Evolutionary conservation across 2,888 invertebrate species (phyloP), one percentile per base, ranked within the genome.

Genomic region (Rosalia funebris): DNA sequence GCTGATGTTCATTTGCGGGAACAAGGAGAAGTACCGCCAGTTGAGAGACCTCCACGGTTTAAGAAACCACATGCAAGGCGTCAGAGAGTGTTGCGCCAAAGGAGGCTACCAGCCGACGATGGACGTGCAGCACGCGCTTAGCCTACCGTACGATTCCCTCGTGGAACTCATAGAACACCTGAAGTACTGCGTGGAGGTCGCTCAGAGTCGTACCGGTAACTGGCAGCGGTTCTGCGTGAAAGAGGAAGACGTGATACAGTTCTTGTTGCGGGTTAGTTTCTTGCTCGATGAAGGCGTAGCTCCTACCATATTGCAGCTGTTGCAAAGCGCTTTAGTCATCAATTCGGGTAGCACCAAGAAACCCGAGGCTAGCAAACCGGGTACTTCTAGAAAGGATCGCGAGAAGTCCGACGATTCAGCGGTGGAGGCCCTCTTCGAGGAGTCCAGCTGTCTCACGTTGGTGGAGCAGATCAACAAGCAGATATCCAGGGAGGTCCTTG

Each of bases 91-190:
- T 73, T 84, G 86, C 66, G 78, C 80, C 78, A 89, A 81, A 58
- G 85, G 84, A 0, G 85, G 85, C n/a, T 85, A 83, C 47, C 83
- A 84, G 67, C 77, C 82, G 0, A 67, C 77, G 2, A 77, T 80
- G 36, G 76, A 83, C 5, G 75, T 80, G 1, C 84, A 84, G 25
- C 84, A 83, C 63, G 80, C 83, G 1, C 82, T 86, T 36, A 84
- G 84, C 65, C 84, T 95, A 11, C 88, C 91, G 0, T 97, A 97
- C 75, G 96, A 97, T 80, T 89, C 91, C 2, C 86, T 97, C n/a
- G 96, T 97, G 2, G 92, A 93, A 70, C 86, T 98, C 57, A 95
- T 98, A 75, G 98, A 98, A 73, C 96, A 97, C 81, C 84, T 98
- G 63, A 96, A 97, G 80, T 91, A 93, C 2, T 96, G 97, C 73